Percentiles rank a stretch among this genome's conserved stretches.
These are phyloP conservation scores for Lophius piscatorius DNA, from an alignment of 2,113 vertebrate species.

Conservation along the genomic window DNA sequence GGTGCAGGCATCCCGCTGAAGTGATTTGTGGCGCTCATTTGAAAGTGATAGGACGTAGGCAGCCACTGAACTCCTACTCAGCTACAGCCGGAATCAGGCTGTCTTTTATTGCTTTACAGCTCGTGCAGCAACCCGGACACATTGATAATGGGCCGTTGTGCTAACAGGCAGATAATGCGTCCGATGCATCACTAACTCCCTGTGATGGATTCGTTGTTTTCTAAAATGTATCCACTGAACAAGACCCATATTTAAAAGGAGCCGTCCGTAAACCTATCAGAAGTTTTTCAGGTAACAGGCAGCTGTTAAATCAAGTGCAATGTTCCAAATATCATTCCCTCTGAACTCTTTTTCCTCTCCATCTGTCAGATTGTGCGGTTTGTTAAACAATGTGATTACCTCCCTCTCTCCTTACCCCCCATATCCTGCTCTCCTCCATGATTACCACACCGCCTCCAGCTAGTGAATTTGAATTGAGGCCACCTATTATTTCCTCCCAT, in stretches of 20 bases:
- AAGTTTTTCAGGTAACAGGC: constrained; percentile 51
- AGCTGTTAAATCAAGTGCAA: constrained; percentile 69
- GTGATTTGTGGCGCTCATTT: constrained; percentile 80
- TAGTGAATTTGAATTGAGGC: constrained; percentile 78
- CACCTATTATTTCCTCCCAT: constrained; percentile 78
- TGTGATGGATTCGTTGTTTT: constrained; percentile 50
- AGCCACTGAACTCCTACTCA: constrained; percentile 78
- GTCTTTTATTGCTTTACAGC: constrained; percentile 76
- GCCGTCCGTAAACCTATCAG: constrained; percentile 55
- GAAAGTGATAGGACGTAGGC: constrained; percentile 72
- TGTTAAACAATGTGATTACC: constrained; percentile 72
- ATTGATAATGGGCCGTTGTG: constrained; percentile 78
- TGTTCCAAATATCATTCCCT: constrained; percentile 77
- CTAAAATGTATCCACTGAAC: constrained; percentile 54
- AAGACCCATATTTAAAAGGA: constrained; percentile 47
- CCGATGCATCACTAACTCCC: constrained; percentile 69
- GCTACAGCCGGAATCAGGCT: constrained; percentile 64
- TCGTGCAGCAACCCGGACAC: constrained; percentile 66
- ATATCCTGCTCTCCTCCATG: constrained; percentile 66
- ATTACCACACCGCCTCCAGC: constrained; percentile 79
- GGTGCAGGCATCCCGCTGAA: constrained; percentile 71
- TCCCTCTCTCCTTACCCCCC: constrained; percentile 41
- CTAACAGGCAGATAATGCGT: constrained; percentile 81
- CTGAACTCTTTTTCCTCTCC: constrained; percentile 71
- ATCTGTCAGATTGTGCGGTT: constrained; percentile 69